Base-by-base conservation (phyloP, 2,888 invertebrate genomes). In the Trypoxylon attenuatum region DNA sequence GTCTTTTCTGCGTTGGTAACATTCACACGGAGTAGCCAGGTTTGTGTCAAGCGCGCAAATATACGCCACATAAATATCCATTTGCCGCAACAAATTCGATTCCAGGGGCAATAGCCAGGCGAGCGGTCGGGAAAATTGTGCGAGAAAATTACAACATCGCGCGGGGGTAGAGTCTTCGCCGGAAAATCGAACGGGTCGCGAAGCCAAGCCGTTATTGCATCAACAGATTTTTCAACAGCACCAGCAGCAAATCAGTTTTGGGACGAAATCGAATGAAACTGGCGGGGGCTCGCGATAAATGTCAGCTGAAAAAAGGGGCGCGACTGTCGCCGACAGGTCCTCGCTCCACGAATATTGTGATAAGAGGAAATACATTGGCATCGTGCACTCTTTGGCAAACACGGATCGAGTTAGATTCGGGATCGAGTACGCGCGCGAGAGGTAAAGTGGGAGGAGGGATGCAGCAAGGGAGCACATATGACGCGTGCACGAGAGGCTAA, bases 31-130 rank as follows among this genome's bases (percentile, higher is more conserved):
- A 41, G 25, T 43, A 49, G 33, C 43, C 45, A 43, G 10, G 45
- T 39, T 65, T 41, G 55, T 49, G 51, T 45, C 49, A 51, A 52
- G 47, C 42, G 47, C 51, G 29, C 42, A 22, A 60, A 61, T 21
- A 50, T 49, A 39, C 65, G 43, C 51, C 69, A 43, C 66, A 71
- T 73, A 71, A 77, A 76, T 76, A 71, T 71, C 69, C 69, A 76
- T 78, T 78, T 72, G 49, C 71, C 62, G 53, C 57, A 65, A 68
- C 66, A 72, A 79, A 78, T 76, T 75, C 57, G 60, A 72, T 78
- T 72, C 59, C 52, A 54, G 47, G 50, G 5, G 53, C 60, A 60
- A 74, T 69, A 67, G 56, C 49, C 63, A 33, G 61, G 25, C 45
- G 52, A 59, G 49, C 49, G 69, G 51, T 55, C 21, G 60, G 68